Base-by-base conservation (phyloP, 2,797 vertebrate species). In the Harpagifer antarcticus region DNA sequence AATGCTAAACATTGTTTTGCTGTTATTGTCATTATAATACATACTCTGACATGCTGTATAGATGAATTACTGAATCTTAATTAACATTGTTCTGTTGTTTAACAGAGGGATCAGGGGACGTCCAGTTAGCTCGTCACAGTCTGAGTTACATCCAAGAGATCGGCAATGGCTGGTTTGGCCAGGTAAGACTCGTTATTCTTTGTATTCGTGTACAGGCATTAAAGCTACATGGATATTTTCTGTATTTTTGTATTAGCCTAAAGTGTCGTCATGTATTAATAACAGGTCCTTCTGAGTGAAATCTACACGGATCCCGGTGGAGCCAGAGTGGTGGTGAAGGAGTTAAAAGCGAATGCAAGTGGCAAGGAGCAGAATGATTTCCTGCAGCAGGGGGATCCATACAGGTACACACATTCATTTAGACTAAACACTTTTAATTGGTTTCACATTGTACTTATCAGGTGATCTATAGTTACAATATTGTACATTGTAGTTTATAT, bases 101-200 rank as follows among this genome's bases (percentile, higher is more conserved):
- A 63, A 65, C 93, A 99, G 98, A 97, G 81, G 95, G 94, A 84
- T 92, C 96, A 40, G 88, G 96, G 72, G 95, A 95, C 86, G 84
- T 90, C 74, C 97, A 97, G 86, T 91, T 98, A 66, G 90, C 96
- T 37, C 97, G 98, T 20, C 98, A 99, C 84, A 98, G 92, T 93
- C 94, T 99, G 67, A 99, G 97, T 91, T 99, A 99, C 83, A 98
- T 99, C 86, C 98, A 99, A 88, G 98, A 99, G 93, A 98, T 99
- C 54, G 98, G 98, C 81, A 97, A 91, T 66, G 98, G 98, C 85
- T 98, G 97, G 96, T 99, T 99, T 93, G 98, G 98, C 85, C 99
- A 99, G 97, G 98, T 99, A 89, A 91, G 86, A 17, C 44, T 3
- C 1, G 33, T 6, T 37, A 9, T 37, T 27, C 27, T 1, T 9